Conservation (phyloP, 2,888 invertebrate species). For the Agapostemon virescens region DNA sequence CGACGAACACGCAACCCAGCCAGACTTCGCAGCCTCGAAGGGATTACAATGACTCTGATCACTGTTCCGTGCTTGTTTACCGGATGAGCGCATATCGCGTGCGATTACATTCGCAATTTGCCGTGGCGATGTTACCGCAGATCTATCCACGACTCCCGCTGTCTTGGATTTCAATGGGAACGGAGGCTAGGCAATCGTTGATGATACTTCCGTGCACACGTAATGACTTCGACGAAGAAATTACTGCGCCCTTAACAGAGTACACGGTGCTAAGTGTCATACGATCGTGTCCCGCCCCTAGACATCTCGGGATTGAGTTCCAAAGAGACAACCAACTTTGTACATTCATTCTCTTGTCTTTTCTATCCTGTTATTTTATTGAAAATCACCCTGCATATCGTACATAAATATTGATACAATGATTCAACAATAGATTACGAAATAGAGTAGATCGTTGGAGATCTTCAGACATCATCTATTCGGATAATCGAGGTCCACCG, state of each 20-base stretch:
- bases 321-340: not conserved
- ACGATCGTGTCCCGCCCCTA: not conserved
- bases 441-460: too few relatives aligned
- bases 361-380: too few relatives aligned
- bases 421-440: too few relatives aligned
- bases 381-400: too few relatives aligned
- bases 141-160: slow-evolving; percentile 16
- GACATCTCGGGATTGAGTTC: not conserved
- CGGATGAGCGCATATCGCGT: slow-evolving; percentile 57
- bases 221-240: not conserved
- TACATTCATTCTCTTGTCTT: not conserved
- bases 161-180: slow-evolving; percentile 45
- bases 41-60: slow-evolving; percentile 37
- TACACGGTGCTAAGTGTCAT: not conserved
- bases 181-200: not conserved
- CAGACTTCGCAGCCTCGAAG: slow-evolving; percentile 41
- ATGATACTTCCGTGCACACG: not conserved
- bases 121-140: slow-evolving; percentile 43
- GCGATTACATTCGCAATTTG: slow-evolving; percentile 65
- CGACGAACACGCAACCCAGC: slow-evolving; percentile 48
- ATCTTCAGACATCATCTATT: too few relatives aligned
- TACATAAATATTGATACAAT: too few relatives aligned
- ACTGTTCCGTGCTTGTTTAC: slow-evolving; percentile 45
- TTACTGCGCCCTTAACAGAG: too few relatives aligned
- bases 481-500: too few relatives aligned